phyloP scores from a whole-genome alignment of 2,888 invertebrate genomes.

The Cosmorhoe ocellata region DNA sequence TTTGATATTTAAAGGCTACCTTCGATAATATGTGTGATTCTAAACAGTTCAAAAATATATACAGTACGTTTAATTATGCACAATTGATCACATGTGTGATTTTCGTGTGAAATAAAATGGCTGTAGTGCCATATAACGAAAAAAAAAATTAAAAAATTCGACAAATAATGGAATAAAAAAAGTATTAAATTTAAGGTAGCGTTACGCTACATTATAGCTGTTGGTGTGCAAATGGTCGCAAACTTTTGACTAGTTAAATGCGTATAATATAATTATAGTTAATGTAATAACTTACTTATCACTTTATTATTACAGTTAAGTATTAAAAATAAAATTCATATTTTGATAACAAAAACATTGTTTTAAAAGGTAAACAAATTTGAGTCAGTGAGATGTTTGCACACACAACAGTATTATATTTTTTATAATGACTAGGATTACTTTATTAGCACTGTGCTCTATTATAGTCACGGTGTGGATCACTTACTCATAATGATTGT shows the following conservation, averaged over 20 bases:
- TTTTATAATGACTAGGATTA: conserved; percentile 69
- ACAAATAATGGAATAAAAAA: conserved; percentile 77
- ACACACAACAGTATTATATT: conserved; percentile 52
- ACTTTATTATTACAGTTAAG: too few relatives aligned
- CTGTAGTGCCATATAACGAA: conserved; percentile 78
- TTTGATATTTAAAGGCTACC: neutral
- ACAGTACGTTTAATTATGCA: conserved; percentile 55
- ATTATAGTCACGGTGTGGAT: conserved; percentile 56
- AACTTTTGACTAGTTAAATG: neutral
- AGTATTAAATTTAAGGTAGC: conserved; percentile 75
- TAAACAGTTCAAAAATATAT: conserved; percentile 36
- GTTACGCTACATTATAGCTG: conserved; percentile 48
- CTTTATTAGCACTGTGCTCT: conserved; percentile 60
- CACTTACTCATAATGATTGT: conserved; percentile 72
- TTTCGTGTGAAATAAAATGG: conserved; percentile 63
- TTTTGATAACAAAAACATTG: too few relatives aligned
- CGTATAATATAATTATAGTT: neutral
- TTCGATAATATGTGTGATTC: neutral
- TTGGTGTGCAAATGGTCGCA: conserved; percentile 41
- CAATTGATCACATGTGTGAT: conserved; percentile 57
- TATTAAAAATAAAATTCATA: too few relatives aligned
- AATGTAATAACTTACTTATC: neutral
- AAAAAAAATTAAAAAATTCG: conserved; percentile 68
- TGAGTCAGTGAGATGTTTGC: conserved; percentile 40
- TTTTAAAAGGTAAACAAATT: neutral